Base-by-base conservation (phyloP, 1,140 invertebrate species). In the Pemphigus obesinymphae region DNA sequence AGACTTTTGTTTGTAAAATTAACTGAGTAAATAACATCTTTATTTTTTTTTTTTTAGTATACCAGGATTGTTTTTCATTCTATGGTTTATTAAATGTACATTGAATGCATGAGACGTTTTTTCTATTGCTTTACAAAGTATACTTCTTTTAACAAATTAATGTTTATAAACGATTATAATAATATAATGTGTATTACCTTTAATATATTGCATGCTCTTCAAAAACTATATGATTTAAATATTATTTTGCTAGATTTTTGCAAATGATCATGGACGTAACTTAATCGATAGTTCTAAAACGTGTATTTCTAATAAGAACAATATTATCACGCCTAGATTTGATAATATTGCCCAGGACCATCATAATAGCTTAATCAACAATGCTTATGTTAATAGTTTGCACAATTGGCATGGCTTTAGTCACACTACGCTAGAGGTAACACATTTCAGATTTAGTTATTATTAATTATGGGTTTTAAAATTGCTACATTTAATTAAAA, bases 151-250 rank as follows among this genome's bases (percentile, higher is more conserved):
- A 72, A 72, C 2, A 26, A 48, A 17, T 34, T 15, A 1, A 37
- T 72, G 15, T 72, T 72, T 43, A 72, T 68, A 76, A 78, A 45
- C 53, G 10, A 58, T 26, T 8, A 37, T 37, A 66, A 20, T n/a
- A 66, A 37, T 31, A 31, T 15, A 61, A 45, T 45, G 43, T 45
- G 43, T 31, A 31, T 31, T 61, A 61, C 15, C 29, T 80, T 55
- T 55, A 61, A 68, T 50, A 11, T 45, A 7, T 82, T 72, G 78
- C 20, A 45, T 43, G 83, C 20, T 40, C 58, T 82, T 26, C 80
- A 82, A 72, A 55, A 75, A 6, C 82, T 83, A 45, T 40, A 84
- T 82, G 78, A 84, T 61, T 55, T 55, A 78, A 53, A 48, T 83
- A 70, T 83, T 63, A 29, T 63, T 73, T 34, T 58, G 31, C n/a